A percentile compares a stretch with the other conserved stretches of the same genome.
phyloP scores from a whole-genome alignment of 1,140 invertebrate genomes.

The Diprion similis region DNA sequence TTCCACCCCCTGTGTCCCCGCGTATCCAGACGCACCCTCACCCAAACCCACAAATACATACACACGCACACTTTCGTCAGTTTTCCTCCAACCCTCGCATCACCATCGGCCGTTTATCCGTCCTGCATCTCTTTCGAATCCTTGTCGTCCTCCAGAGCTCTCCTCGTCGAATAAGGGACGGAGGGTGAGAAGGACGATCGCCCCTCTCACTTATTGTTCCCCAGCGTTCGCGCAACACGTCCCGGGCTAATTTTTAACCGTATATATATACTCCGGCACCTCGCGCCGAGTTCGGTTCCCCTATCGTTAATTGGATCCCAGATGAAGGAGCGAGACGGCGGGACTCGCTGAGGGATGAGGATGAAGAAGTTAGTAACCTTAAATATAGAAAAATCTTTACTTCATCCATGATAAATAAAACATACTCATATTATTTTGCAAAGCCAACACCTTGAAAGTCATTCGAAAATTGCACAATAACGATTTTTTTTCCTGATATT shows the following conservation, averaged over 20 bases:
- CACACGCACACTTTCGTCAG: slow-evolving; percentile 6
- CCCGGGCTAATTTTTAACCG: slow-evolving; percentile 51
- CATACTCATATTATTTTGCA: too few relatives aligned
- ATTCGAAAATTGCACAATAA: too few relatives aligned
- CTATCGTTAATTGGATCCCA: slow-evolving; percentile 56
- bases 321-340: slow-evolving; percentile 43
- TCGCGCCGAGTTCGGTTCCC: slow-evolving; percentile 40
- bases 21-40: background rate
- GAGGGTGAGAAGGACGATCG: too few relatives aligned
- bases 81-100: background rate
- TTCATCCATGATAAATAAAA: too few relatives aligned
- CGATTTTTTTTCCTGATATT: too few relatives aligned
- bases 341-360: too few relatives aligned
- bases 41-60: background rate
- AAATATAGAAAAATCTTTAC: too few relatives aligned
- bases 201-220: slow-evolving; percentile 15
- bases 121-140: background rate
- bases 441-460: too few relatives aligned
- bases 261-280: slow-evolving; percentile 20
- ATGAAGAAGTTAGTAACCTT: too few relatives aligned
- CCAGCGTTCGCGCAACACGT: slow-evolving; percentile 18
- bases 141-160: background rate
- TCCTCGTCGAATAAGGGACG: too few relatives aligned
- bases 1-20: slow-evolving; percentile 28
- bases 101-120: background rate